Conservation (phyloP, 2,113 vertebrate genomes). For the Sebastes schlegelii region DNA sequence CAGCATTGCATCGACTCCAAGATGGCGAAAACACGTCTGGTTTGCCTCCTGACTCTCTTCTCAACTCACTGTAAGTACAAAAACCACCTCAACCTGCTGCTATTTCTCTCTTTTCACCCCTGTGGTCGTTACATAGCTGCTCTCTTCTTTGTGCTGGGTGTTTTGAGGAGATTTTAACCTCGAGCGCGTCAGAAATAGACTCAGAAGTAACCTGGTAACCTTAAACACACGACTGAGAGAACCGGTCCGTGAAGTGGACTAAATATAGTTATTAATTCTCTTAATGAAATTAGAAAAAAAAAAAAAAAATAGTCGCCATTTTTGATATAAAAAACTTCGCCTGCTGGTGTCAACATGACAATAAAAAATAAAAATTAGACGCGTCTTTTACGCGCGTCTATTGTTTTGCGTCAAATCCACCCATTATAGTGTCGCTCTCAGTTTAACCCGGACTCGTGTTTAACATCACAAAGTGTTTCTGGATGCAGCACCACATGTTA, state of each 20-base stretch:
- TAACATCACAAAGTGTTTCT: no score
- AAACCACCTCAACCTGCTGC: constrained; percentile 8
- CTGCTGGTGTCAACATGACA: background rate
- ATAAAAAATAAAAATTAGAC: no score
- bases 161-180: constrained; percentile 13
- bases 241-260: background rate
- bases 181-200: background rate
- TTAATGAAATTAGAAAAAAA: background rate
- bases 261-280: constrained; percentile 12
- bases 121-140: background rate
- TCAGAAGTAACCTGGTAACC: constrained; percentile 47
- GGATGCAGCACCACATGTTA: no score
- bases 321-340: constrained; percentile 32
- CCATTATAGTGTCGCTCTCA: no score
- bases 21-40: constrained; percentile 86
- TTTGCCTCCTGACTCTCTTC: constrained; percentile 82
- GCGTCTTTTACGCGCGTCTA: no score
- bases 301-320: constrained; percentile 46
- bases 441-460: no score
- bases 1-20: constrained; percentile 83
- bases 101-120: background rate
- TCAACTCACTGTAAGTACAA: constrained; percentile 84
- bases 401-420: no score
- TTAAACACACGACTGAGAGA: constrained; percentile 47
- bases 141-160: constrained; percentile 14